Evolutionary conservation across 2,797 vertebrate species (phyloP).

Genomic region (Scleropages formosus): DNA sequence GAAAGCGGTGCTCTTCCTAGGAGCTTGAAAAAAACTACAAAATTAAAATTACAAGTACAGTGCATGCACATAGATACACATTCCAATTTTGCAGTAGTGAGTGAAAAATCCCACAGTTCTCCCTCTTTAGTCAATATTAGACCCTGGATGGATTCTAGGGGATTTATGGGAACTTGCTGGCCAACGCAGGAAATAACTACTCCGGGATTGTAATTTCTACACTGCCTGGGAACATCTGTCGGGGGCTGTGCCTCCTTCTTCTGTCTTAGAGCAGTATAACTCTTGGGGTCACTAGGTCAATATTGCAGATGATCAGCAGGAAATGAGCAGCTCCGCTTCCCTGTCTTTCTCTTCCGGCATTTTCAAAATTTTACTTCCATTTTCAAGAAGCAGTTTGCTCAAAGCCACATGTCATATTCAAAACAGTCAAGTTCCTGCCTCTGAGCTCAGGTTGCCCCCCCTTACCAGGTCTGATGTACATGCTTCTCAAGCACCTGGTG

Average conservation of each 20-base stretch:
- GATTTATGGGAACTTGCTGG: too few species aligned
- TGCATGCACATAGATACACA: too few species aligned
- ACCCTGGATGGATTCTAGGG: too few species aligned
- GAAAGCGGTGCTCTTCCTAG: too few species aligned
- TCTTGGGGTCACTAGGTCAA: constrained; percentile 38
- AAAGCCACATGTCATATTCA: too few species aligned
- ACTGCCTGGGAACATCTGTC: neutral
- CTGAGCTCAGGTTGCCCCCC: neutral
- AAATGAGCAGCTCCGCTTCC: neutral
- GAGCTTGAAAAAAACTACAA: too few species aligned
- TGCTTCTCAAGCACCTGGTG: constrained; percentile 94
- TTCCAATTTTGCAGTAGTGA: too few species aligned
- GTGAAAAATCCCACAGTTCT: too few species aligned
- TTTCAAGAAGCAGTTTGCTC: neutral
- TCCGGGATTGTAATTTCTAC: neutral
- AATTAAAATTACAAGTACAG: too few species aligned
- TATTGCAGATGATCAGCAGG: constrained; percentile 32
- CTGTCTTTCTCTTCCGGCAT: neutral
- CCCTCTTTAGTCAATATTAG: too few species aligned
- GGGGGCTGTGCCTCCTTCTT: neutral
- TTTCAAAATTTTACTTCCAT: constrained; percentile 4
- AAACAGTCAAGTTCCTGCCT: neutral
- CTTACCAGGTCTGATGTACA: constrained; percentile 89
- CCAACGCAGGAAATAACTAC: neutral
- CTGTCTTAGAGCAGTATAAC: constrained; percentile 35